Percentiles rank a stretch among this genome's conserved stretches.
Evolutionary conservation across 1,140 invertebrate genomes (phyloP).

Genomic region (Sitobion miscanthi): DNA sequence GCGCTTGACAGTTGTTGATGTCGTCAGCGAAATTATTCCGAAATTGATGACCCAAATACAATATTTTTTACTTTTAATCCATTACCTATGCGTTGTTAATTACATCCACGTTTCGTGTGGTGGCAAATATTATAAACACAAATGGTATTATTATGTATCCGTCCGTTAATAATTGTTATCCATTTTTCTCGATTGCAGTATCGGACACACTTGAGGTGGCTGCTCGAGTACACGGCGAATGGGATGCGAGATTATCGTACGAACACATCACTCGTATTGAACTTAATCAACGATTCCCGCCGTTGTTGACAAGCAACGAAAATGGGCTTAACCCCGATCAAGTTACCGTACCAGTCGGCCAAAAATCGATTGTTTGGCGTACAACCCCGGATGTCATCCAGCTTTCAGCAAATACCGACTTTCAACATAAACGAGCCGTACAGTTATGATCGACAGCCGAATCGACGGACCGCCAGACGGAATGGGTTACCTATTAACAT

Average conservation of each 20-base stretch:
- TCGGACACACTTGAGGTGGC: constrained; percentile 22
- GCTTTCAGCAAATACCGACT: constrained; percentile 45
- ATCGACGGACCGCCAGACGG: background rate
- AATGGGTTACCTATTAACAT: constrained; percentile 42
- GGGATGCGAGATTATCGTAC: constrained; percentile 21
- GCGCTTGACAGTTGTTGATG: background rate
- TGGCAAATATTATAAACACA: background rate
- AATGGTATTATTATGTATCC: background rate
- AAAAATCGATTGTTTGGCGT: constrained; percentile 44
- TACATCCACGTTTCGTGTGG: background rate
- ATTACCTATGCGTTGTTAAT: background rate
- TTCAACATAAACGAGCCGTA: constrained; percentile 47
- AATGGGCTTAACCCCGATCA: constrained; percentile 49
- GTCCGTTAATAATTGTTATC: background rate
- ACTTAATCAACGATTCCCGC: background rate
- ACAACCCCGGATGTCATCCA: constrained; percentile 19
- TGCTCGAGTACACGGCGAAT: constrained; percentile 33
- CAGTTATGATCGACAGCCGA: background rate
- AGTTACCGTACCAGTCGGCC: constrained; percentile 45
- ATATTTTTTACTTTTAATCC: background rate
- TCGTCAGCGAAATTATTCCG: constrained; percentile 1
- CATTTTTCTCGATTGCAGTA: constrained; percentile 27
- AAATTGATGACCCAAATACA: constrained; percentile 17
- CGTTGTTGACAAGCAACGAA: background rate
- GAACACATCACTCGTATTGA: background rate